Conservation (phyloP, 2,797 vertebrate species). For the Xenopus petersii region DNA sequence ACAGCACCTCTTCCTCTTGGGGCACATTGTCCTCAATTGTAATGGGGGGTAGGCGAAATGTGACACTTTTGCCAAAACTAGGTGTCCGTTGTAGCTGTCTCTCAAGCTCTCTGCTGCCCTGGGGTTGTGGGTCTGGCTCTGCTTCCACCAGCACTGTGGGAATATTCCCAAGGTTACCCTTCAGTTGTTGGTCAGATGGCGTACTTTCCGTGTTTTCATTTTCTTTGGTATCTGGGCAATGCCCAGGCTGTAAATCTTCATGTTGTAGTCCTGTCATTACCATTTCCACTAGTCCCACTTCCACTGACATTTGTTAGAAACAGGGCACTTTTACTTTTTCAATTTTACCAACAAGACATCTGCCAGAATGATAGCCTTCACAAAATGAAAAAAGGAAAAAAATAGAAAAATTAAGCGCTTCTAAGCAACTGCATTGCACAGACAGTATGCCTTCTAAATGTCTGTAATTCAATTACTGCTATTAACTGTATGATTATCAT, state of each 20-base stretch:
- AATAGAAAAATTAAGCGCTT: constrained; percentile 2
- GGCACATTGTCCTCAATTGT: constrained; percentile 57
- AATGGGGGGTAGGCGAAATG: constrained; percentile 67
- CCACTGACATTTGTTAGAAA: constrained; percentile 14
- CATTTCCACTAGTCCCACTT: constrained; percentile 8
- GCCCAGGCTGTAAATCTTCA: constrained; percentile 16
- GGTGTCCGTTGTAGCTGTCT: constrained; percentile 65
- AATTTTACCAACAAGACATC: not conserved
- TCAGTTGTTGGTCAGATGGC: constrained; percentile 11
- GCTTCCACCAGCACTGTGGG: not conserved
- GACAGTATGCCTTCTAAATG: constrained; percentile 25
- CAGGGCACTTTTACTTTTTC: not conserved
- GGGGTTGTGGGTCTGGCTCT: constrained; percentile 18
- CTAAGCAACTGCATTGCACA: not conserved
- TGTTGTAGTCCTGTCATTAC: constrained; percentile 35
- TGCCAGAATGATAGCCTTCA: constrained; percentile 11
- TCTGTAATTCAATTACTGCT: constrained; percentile 44
- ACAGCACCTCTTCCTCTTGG: constrained; percentile 63
- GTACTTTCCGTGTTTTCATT: not conserved
- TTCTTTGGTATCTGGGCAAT: constrained; percentile 17
- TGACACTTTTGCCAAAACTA: constrained; percentile 68
- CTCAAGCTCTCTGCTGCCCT: constrained; percentile 24
- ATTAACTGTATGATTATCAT: constrained; percentile 26
- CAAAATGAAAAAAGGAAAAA: constrained; percentile 10
- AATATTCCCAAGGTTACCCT: constrained; percentile 20